Conservation (phyloP, 2,888 invertebrate species). For the Eueremaeus valkanovi region DNA sequence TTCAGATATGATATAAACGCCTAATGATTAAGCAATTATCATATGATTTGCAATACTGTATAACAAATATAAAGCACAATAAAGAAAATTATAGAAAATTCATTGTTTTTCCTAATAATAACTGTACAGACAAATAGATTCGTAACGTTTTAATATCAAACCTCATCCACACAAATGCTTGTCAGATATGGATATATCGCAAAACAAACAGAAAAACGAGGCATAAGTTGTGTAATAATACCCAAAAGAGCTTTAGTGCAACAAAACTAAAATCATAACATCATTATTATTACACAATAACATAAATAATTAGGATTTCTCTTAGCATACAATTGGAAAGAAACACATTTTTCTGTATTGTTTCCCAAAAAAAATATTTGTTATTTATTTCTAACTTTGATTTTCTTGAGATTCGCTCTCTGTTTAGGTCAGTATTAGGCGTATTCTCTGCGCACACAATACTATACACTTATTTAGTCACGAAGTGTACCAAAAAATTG, state of each 20-base stretch:
- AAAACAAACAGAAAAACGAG: too few species aligned
- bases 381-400: background rate
- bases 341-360: background rate
- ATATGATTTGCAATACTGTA: too few species aligned
- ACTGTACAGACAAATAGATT: too few species aligned
- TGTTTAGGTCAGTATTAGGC: slow-evolving; percentile 20
- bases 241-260: too few species aligned
- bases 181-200: too few species aligned
- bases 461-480: background rate
- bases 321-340: background rate
- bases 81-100: too few species aligned
- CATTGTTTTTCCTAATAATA: too few species aligned
- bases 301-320: background rate
- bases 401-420: background rate
- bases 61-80: too few species aligned
- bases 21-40: background rate
- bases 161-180: too few species aligned
- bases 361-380: background rate
- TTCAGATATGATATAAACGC: background rate
- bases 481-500: slow-evolving; percentile 7
- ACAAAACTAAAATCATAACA: background rate
- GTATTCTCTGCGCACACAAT: background rate
- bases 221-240: too few species aligned
- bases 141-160: too few species aligned
- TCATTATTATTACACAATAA: background rate